A percentile compares a stretch with the other conserved stretches of the same genome.
Conservation (phyloP, 2,888 invertebrate species). For the Hetaerina titia region DNA sequence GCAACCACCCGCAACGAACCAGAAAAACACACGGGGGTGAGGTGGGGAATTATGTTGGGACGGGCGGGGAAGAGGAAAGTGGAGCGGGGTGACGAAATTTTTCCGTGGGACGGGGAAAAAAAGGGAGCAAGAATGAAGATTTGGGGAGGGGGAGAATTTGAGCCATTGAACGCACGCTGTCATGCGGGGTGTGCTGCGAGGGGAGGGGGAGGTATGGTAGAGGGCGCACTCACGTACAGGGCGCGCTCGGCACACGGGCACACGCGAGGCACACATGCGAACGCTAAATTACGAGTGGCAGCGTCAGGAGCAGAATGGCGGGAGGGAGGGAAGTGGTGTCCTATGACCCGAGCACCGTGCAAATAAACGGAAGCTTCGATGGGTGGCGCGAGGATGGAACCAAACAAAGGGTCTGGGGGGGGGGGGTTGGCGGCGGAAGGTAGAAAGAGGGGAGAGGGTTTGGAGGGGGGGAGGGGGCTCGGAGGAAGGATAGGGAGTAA, state of each 20-base stretch:
- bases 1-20: background rate
- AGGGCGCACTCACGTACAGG: background rate
- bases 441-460: background rate
- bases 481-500: background rate
- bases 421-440: background rate
- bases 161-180: background rate
- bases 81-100: background rate
- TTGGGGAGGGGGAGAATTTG: background rate
- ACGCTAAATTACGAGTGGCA: too few species aligned
- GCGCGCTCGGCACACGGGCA: too few species aligned
- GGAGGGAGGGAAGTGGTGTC: too few species aligned
- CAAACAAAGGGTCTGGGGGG: background rate
- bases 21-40: background rate
- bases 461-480: background rate
- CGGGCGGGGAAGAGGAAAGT: background rate
- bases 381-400: background rate
- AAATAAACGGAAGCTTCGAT: too few species aligned
- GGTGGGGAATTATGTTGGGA: background rate
- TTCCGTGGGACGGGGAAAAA: background rate
- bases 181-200: background rate
- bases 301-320: too few species aligned
- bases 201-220: background rate
- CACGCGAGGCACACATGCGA: too few species aligned
- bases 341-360: too few species aligned
- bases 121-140: background rate